Conservation (phyloP, 2,113 vertebrate species). For the Nothoprocta pentlandii region DNA sequence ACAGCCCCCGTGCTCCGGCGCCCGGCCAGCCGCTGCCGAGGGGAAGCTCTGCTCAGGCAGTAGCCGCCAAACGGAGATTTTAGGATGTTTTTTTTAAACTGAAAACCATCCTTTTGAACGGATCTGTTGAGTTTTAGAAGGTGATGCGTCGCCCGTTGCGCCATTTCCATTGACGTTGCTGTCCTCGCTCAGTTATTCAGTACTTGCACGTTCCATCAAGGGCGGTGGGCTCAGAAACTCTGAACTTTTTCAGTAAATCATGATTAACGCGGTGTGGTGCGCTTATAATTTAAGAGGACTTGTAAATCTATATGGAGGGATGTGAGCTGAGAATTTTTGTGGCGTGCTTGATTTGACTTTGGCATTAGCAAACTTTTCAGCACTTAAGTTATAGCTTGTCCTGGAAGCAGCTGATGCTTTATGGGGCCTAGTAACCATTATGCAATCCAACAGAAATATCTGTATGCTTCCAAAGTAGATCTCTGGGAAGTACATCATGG, state of each 20-base stretch:
- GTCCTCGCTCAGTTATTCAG: background rate
- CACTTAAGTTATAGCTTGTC: rapidly evolving
- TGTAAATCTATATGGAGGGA: background rate
- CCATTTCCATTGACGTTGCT: background rate
- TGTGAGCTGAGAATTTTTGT: background rate
- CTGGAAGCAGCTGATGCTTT: background rate
- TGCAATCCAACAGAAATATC: background rate
- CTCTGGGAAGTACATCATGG: background rate
- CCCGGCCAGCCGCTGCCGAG: background rate
- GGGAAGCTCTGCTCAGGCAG: background rate
- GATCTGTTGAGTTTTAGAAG: background rate
- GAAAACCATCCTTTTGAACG: rapidly evolving
- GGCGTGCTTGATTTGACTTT: background rate
- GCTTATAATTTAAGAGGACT: background rate
- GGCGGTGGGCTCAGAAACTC: background rate
- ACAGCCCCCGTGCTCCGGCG: background rate
- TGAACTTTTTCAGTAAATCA: rapidly evolving
- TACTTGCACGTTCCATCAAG: rapidly evolving
- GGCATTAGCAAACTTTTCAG: background rate
- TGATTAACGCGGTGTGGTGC: background rate
- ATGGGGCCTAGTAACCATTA: background rate
- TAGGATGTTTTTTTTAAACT: background rate
- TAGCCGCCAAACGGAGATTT: background rate
- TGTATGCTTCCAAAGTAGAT: rapidly evolving
- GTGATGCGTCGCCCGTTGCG: rapidly evolving